These are phyloP conservation scores for Erpobdella octoculata DNA, from an alignment of 2,888 invertebrate species.

Conservation along the genomic window DNA sequence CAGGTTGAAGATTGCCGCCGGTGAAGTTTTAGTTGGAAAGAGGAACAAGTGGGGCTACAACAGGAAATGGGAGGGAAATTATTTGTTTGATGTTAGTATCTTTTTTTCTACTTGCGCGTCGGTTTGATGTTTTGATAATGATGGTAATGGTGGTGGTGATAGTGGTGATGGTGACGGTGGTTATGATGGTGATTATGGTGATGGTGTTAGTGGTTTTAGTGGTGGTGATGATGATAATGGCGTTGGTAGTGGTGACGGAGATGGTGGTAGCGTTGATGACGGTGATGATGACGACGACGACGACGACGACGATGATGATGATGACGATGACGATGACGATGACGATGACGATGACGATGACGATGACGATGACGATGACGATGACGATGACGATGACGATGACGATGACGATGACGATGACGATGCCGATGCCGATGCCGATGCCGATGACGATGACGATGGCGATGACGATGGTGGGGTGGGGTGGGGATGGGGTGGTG, in stretches of 20 bases:
- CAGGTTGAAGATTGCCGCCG: constrained; percentile 69
- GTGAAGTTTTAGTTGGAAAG: constrained; percentile 62
- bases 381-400: neutral
- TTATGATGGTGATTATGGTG: neutral
- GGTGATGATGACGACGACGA: neutral
- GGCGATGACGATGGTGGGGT: neutral
- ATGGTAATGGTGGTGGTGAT: neutral
- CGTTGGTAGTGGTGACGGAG: too few relatives aligned
- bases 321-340: neutral
- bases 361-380: neutral
- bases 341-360: neutral
- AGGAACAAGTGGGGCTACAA: constrained; percentile 65
- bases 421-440: too few relatives aligned
- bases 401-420: neutral
- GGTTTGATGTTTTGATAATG: neutral
- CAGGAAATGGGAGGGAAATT: constrained; percentile 76
- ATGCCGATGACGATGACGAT: too few relatives aligned
- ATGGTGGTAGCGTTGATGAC: too few relatives aligned
- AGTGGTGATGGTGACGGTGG: too few relatives aligned
- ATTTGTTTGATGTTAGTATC: constrained; percentile 58
- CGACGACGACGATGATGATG: neutral
- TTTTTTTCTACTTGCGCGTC: neutral
- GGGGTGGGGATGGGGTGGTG: neutral
- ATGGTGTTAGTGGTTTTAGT: neutral
- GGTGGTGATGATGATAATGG: neutral